Conservation (phyloP, 2,797 vertebrate genomes). For the Selene dorsalis region DNA sequence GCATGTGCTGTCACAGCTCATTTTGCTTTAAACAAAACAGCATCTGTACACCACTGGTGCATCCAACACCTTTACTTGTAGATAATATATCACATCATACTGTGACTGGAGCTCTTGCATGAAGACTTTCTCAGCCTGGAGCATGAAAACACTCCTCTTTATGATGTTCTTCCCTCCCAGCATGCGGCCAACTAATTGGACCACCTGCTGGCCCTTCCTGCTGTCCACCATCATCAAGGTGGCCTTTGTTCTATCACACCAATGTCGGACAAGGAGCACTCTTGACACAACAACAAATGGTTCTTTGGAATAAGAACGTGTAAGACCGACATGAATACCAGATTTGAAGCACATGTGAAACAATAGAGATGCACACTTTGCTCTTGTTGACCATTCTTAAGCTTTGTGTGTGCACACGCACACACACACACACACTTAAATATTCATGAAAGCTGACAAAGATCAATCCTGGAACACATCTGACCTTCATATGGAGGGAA, state of each 20-base stretch:
- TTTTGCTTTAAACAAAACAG: background rate
- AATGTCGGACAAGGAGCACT: conserved; percentile 51
- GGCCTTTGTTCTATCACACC: conserved; percentile 63
- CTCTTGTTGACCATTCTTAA: conserved; percentile 12
- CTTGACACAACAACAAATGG: conserved; percentile 58
- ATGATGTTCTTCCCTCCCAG: conserved; percentile 48
- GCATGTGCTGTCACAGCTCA: background rate
- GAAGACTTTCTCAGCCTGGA: conserved; percentile 22
- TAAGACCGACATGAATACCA: conserved; percentile 18
- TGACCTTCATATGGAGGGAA: conserved; percentile 57
- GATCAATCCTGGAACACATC: conserved; percentile 34
- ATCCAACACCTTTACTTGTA: conserved; percentile 7
- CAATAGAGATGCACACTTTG: conserved; percentile 1
- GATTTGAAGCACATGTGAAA: conserved; percentile 8
- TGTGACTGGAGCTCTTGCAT: conserved; percentile 6
- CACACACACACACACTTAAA: conserved; percentile 24
- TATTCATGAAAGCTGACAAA: conserved; percentile 47
- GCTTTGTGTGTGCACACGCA: background rate
- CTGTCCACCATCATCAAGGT: conserved; percentile 64
- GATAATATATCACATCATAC: background rate
- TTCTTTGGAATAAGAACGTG: conserved; percentile 19
- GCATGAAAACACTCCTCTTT: conserved; percentile 42
- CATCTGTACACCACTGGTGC: background rate
- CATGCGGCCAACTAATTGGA: conserved; percentile 67
- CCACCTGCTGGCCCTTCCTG: conserved; percentile 58